Evolutionary conservation across 2,113 vertebrate genomes (phyloP), one percentile per base, ranked within the genome.

Genomic region (Scolopax mira): DNA sequence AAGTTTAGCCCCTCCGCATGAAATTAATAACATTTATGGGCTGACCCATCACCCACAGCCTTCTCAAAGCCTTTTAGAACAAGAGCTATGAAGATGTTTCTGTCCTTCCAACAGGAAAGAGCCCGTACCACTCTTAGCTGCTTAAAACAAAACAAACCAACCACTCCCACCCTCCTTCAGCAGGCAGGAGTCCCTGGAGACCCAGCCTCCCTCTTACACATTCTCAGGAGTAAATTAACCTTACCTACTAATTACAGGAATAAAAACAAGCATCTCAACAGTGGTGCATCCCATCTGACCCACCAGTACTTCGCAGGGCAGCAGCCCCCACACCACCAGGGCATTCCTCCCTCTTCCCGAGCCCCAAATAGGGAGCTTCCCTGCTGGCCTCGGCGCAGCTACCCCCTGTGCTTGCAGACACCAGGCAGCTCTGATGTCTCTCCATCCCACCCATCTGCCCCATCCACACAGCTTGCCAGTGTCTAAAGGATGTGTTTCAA

Each of bases 21-120:
- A 95, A 92, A 97, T 90, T 93, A 92, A 90, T 92, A 92, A 90
- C 86, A 35, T 88, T 93, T 84, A 85, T 39, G 41, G 78, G 57
- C 70, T 91, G 80, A 92, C 80, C 93, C 73, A 58, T 61, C 11
- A 9, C 67, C 66, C 58, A 91, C 48, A 90, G 35, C 48, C 67
- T 89, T 89, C 85, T 85, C 66, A 83, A 79, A 84, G 84, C 73
- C 69, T 87, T 88, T 93, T 46, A 88, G 80, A 95, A 87, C 31
- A 82, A 77, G 44, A 82, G 31, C 49, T 73, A 72, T 48, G 79
- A 83, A 88, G 85, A 94, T 42, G 67, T 70, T 95, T 80, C 64
- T 79, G 78, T 61, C 70, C 31, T 79, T 71, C 71, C 72, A 70
- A 52, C 61, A 84, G 51, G 55, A 74, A 78, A 86, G 4, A 6